Conservation (phyloP, 2,113 vertebrate species). For the Gopherus flavomarginatus region DNA sequence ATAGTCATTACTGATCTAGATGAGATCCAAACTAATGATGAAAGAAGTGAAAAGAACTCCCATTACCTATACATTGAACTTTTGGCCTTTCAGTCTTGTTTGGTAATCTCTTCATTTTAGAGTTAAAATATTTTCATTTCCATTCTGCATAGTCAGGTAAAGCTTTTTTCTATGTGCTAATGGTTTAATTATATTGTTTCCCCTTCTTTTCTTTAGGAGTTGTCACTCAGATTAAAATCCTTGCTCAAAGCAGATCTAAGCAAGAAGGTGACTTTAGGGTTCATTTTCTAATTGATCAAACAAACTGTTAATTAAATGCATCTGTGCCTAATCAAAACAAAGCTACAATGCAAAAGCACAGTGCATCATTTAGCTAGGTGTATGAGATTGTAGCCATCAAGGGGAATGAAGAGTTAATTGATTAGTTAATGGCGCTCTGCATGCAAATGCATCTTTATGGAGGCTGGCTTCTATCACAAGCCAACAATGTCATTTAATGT, state of each 20-base stretch:
- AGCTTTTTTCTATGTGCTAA: neutral
- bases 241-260: conserved; percentile 72
- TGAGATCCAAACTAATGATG: conserved; percentile 5
- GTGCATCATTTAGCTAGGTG: conserved; percentile 50
- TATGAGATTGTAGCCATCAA: neutral
- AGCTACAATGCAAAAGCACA: conserved; percentile 59
- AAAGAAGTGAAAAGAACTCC: neutral
- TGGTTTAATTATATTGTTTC: conserved; percentile 54
- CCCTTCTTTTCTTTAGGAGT: conserved; percentile 26
- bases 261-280: conserved; percentile 76
- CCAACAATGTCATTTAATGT: conserved; percentile 4
- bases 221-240: conserved; percentile 58
- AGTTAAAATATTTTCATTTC: conserved; percentile 15
- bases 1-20: neutral
- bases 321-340: conserved; percentile 75
- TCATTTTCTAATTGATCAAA: conserved; percentile 78
- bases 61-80: neutral
- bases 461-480: conserved; percentile 1
- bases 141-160: neutral
- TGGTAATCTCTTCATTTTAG: conserved; percentile 2
- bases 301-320: conserved; percentile 79
- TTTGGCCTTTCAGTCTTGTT: neutral
- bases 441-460: neutral
- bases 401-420: neutral
- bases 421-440: conserved; percentile 1